Percentiles rank a stretch among this genome's conserved stretches.
phyloP scores from a whole-genome alignment of 2,113 vertebrate species.

The Salvelinus fontinalis region DNA sequence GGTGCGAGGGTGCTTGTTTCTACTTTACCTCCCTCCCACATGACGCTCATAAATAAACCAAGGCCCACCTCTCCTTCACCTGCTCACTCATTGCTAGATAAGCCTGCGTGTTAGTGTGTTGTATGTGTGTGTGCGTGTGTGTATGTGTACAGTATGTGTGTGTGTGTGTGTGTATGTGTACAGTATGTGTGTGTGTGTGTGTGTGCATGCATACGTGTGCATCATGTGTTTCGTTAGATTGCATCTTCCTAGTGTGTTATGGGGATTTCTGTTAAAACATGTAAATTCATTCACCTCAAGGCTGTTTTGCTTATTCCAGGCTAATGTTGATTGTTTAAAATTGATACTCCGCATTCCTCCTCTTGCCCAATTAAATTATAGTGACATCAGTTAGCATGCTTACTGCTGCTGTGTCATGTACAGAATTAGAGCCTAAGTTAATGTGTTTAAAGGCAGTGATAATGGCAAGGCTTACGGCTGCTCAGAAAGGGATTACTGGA shows the following conservation, averaged over 20 bases:
- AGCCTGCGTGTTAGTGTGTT: background rate
- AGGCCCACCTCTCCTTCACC: slow-evolving; percentile 1
- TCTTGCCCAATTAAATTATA: slow-evolving; percentile 60
- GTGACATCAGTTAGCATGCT: slow-evolving; percentile 63
- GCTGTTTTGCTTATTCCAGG: slow-evolving; percentile 20
- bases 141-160: slow-evolving; percentile 5
- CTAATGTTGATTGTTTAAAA: slow-evolving; percentile 49
- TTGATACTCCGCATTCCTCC: slow-evolving; percentile 37
- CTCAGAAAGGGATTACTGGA: slow-evolving; percentile 73
- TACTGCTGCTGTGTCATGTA: slow-evolving; percentile 45
- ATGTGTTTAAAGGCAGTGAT: slow-evolving; percentile 78
- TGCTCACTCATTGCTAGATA: slow-evolving; percentile 3
- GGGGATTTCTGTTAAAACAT: slow-evolving; percentile 2
- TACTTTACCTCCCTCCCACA: slow-evolving; percentile 1
- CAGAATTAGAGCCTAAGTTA: slow-evolving; percentile 64
- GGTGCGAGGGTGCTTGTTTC: background rate
- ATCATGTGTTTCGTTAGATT: background rate
- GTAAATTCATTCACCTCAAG: slow-evolving; percentile 20
- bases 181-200: background rate
- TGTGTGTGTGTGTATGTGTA: slow-evolving; percentile 10
- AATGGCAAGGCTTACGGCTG: slow-evolving; percentile 72
- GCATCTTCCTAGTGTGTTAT: background rate
- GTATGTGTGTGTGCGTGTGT: slow-evolving; percentile 10
- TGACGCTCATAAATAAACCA: slow-evolving; percentile 6
- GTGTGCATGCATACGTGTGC: slow-evolving; percentile 8